Evolutionary conservation across 1,140 invertebrate species (phyloP).

Genomic region (Procambarus clarkii): DNA sequence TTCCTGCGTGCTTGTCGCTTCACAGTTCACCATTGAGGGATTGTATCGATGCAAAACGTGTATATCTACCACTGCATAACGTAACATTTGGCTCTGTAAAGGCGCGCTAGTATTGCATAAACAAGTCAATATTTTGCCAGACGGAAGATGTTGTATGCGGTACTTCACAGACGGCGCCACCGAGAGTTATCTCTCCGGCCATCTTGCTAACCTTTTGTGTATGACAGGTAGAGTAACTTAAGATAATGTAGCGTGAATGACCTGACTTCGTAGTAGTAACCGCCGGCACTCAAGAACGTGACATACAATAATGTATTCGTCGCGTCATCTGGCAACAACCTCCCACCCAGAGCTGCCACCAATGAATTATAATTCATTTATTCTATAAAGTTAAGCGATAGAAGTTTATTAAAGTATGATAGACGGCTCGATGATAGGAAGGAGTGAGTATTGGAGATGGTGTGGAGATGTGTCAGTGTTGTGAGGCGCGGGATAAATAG

Average conservation of each 20-base stretch:
- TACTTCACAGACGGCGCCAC: conserved; percentile 6
- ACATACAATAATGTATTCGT: conserved; percentile 62
- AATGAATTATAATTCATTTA: background rate
- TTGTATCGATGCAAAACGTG: background rate
- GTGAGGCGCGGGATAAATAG: background rate
- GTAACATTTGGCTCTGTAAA: background rate
- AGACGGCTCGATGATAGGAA: background rate
- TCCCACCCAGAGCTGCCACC: conserved; percentile 20
- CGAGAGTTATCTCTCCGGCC: background rate
- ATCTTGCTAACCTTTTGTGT: background rate
- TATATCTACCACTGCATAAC: background rate
- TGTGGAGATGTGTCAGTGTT: background rate
- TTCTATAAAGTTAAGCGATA: background rate
- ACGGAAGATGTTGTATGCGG: conserved; percentile 17
- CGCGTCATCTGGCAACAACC: conserved; percentile 53
- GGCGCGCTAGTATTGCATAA: conserved; percentile 19
- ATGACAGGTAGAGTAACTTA: background rate
- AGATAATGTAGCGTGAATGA: background rate
- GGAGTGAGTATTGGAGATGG: too few species aligned
- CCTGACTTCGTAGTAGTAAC: conserved; percentile 9
- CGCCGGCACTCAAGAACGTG: conserved; percentile 45
- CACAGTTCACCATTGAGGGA: background rate
- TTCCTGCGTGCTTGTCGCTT: background rate
- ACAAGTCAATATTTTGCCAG: conserved; percentile 40
- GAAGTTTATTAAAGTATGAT: background rate